Evolutionary conservation across 2,888 invertebrate species (phyloP).

Genomic region (Macrophya alboannulata): DNA sequence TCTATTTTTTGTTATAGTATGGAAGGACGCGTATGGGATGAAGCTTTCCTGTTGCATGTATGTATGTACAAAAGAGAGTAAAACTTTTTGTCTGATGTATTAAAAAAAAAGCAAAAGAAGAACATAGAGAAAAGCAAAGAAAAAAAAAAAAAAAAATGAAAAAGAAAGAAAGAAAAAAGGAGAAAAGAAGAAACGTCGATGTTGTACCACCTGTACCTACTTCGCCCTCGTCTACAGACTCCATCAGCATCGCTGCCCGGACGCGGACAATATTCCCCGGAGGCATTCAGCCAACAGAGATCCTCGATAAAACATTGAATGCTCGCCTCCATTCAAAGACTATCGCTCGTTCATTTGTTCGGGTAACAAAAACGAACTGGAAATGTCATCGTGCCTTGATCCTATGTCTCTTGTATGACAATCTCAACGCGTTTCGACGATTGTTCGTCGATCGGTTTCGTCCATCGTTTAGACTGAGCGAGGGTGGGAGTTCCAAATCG

Average conservation of each 20-base stretch:
- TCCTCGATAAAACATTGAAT: conserved; percentile 78
- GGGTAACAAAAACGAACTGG: conserved; percentile 41
- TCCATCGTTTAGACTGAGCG: conserved; percentile 29
- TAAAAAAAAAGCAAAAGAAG: not conserved
- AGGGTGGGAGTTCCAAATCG: conserved; percentile 28
- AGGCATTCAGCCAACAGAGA: conserved; percentile 76
- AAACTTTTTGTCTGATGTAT: not conserved
- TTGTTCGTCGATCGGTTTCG: conserved; percentile 45
- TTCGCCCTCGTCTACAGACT: conserved; percentile 28
- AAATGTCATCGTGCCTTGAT: conserved; percentile 44
- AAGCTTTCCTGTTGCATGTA: not conserved
- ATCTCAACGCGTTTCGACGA: conserved; percentile 40
- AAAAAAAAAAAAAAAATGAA: not conserved
- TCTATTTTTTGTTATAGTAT: too few species aligned
- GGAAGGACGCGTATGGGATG: not conserved
- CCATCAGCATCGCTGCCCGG: not conserved
- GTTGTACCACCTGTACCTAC: conserved; percentile 52
- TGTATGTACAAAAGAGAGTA: conserved; percentile 1
- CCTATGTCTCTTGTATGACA: conserved; percentile 49
- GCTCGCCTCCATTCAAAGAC: conserved; percentile 65
- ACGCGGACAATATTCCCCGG: conserved; percentile 68
- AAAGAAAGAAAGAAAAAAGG: not conserved
- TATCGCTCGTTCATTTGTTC: conserved; percentile 63
- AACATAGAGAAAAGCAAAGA: not conserved
- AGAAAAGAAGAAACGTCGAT: conserved; percentile 18